Percentiles rank a stretch among this genome's conserved stretches.
Evolutionary conservation across 2,888 invertebrate species (phyloP).

Genomic region (Drosophila nigricruria): DNA sequence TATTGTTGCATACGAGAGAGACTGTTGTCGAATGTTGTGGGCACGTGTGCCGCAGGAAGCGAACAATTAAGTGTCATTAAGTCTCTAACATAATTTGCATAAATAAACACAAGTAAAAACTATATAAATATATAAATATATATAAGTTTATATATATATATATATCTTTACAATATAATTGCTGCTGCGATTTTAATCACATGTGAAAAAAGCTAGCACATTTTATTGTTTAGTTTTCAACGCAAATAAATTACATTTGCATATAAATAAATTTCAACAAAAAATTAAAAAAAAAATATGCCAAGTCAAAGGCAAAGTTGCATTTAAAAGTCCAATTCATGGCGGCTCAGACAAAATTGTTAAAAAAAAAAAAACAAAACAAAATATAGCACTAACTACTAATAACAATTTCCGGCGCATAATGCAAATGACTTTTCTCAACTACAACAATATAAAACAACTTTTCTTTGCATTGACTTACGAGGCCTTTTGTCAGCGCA

Average conservation of each 20-base stretch:
- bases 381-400: slow-evolving; percentile 58
- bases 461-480: slow-evolving; percentile 78
- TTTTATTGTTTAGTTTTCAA: slow-evolving; percentile 69
- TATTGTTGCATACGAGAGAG: slow-evolving; percentile 15
- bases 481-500: slow-evolving; percentile 63
- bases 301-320: slow-evolving; percentile 67
- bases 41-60: slow-evolving; percentile 46
- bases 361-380: slow-evolving; percentile 26
- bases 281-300: slow-evolving; percentile 41
- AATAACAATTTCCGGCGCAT: slow-evolving; percentile 78
- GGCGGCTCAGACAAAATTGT: slow-evolving; percentile 43
- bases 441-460: slow-evolving; percentile 51
- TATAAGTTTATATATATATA: slow-evolving; percentile 37
- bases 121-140: slow-evolving; percentile 21
- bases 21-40: slow-evolving; percentile 14
- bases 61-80: slow-evolving; percentile 71
- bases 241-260: slow-evolving; percentile 64
- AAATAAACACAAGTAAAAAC: slow-evolving; percentile 35
- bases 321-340: slow-evolving; percentile 75
- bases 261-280: slow-evolving; percentile 74
- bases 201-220: slow-evolving; percentile 66
- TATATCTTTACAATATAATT: slow-evolving; percentile 31
- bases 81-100: slow-evolving; percentile 56
- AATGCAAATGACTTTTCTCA: slow-evolving; percentile 79
- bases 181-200: slow-evolving; percentile 60